Base-by-base conservation (phyloP, 1,140 invertebrate species). In the Caenorhabditis remanei region DNA sequence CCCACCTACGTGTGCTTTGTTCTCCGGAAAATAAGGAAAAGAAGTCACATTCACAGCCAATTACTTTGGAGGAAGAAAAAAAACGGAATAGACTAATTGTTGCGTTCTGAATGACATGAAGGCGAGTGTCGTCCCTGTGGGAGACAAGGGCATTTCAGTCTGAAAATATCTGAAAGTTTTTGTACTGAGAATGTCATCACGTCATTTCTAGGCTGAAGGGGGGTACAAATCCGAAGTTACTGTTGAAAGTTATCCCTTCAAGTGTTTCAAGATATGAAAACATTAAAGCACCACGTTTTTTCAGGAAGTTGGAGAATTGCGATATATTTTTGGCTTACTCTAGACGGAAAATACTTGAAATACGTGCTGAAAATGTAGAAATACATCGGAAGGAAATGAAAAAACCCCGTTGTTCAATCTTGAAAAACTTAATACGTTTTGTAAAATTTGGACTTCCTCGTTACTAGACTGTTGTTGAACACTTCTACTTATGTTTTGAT, bases 1-100 rank as follows among this genome's bases (percentile, higher is more conserved):
- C 65, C 65, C 65, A 71, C 65, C 65, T 71, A 71, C 65, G 65
- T 71, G 41, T 43, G 41, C 65, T 71, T 46, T 46, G 13, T 71
- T 40, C 65, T 46, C 41, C 65, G 41, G 40, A 46, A 71, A 71
- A 63, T 40, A 63, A 32, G 24, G 32, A 24, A 21, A 32, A 63
- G 14, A 71, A 46, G 41, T 46, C 65, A 71, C 40, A 71, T 71
- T 71, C 41, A 19, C 65, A 71, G 65, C 65, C 65, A 71, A 71
- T 71, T 71, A 71, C 40, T 71, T 71, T 46, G 43, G 21, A 32
- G 24, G 24, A 32, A 9, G 61, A 63, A 63, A 63, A 71, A 71
- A 63, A 63, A 21, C 3, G 61, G 40, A 71, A 46, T 14, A 43
- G 40, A 71, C 40, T 46, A 71, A 71, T 71, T 71, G 65, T 71